Conservation (phyloP, 53 echinoderm and acorn worm species). For the Actinopyga echinites region DNA sequence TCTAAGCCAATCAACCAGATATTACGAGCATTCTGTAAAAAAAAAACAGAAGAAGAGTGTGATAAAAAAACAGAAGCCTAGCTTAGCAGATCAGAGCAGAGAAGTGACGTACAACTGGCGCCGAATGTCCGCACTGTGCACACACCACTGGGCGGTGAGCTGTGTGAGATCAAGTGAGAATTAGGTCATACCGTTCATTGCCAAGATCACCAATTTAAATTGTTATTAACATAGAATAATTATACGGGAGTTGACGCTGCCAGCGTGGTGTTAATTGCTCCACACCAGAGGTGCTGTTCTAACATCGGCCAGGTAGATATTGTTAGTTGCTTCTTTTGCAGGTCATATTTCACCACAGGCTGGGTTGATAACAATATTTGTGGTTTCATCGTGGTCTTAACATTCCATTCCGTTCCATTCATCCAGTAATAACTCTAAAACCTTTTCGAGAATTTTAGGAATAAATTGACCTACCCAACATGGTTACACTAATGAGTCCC, state of each 20-base stretch:
- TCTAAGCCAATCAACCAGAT: too few relatives aligned
- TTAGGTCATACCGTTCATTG: conserved; percentile 18
- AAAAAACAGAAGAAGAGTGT: too few relatives aligned
- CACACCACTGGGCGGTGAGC: conserved; percentile 20
- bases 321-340: conserved; percentile 7
- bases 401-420: too few relatives aligned
- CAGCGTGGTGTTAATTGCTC: conserved; percentile 41
- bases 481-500: too few relatives aligned
- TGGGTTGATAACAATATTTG: background rate
- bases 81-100: background rate
- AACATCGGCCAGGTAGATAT: conserved; percentile 11
- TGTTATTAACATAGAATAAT: conserved; percentile 21
- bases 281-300: conserved; percentile 16
- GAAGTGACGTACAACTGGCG: background rate
- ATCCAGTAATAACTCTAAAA: too few relatives aligned
- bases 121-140: conserved; percentile 15
- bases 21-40: too few relatives aligned
- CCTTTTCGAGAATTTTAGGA: too few relatives aligned
- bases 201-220: background rate
- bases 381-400: background rate
- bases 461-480: too few relatives aligned
- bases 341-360: background rate
- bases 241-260: background rate
- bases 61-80: too few relatives aligned
- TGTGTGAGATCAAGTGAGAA: conserved; percentile 29